Evolutionary conservation across 1,140 invertebrate genomes (phyloP).

Genomic region (Latrodectus geometricus): DNA sequence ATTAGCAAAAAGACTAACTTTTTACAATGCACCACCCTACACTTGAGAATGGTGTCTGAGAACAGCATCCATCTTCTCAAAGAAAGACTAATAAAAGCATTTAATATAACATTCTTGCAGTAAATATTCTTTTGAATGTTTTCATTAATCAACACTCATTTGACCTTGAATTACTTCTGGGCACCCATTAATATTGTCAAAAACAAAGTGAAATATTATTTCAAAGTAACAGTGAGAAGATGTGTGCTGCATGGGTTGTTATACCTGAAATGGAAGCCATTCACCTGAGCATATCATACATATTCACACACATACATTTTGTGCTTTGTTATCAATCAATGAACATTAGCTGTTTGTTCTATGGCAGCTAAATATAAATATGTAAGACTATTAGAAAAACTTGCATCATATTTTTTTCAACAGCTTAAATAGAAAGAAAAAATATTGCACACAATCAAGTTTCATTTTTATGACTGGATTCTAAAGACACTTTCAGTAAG

Average conservation of each 20-base stretch:
- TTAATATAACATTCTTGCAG: too few species aligned
- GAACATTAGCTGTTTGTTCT: conserved; percentile 42
- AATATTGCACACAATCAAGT: conserved; percentile 37
- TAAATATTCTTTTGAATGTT: too few species aligned
- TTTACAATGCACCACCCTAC: conserved; percentile 3
- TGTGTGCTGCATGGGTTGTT: not conserved
- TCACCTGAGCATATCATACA: conserved; percentile 60
- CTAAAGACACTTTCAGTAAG: conserved; percentile 6
- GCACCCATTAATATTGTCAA: too few species aligned
- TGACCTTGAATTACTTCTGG: too few species aligned
- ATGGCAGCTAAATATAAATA: conserved; percentile 9
- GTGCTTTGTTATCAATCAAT: conserved; percentile 47
- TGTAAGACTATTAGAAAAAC: not conserved
- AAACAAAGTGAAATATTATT: too few species aligned
- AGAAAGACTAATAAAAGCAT: too few species aligned
- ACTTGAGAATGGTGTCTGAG: too few species aligned
- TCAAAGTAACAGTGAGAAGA: not conserved
- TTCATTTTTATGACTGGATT: conserved; percentile 25
- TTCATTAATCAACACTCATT: too few species aligned
- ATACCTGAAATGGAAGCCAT: conserved; percentile 59
- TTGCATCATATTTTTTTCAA: not conserved
- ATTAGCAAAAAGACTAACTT: conserved; percentile 22
- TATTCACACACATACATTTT: conserved; percentile 47
- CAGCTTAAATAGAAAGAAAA: conserved; percentile 1
- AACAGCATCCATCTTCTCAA: too few species aligned